Base-by-base conservation (phyloP, 2,113 vertebrate species). In the Ahaetulla prasina region DNA sequence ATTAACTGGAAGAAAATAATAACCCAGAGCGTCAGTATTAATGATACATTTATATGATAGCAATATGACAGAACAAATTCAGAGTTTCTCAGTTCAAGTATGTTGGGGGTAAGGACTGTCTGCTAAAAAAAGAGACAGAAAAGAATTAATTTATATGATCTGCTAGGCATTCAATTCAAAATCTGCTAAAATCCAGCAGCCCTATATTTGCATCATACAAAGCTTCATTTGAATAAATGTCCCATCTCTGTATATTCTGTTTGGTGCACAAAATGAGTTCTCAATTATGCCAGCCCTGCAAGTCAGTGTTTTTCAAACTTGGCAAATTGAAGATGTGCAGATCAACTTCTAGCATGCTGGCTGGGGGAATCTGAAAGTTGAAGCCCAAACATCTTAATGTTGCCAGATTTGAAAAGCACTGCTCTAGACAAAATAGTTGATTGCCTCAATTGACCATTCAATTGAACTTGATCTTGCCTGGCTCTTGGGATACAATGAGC, bases 1-100 rank as follows among this genome's bases (percentile, higher is more conserved):
- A 95, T 91, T 43, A 80, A 80, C 18, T 22, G 35, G 27, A 93
- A 95, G 90, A 87, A 92, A 96, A 92, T 91, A 93, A 91, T 54
- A 87, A 95, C 85, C 87, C 91, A 93, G 95, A 91, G 85, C 88
- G 85, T 96, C 95, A 89, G 87, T 92, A 93, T 85, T 0, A 0
- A 93, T 89, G 88, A 95, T 90, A 91, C 63, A 50, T 84, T 86
- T 93, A 95, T 10, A n/a, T 88, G 84, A 95, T 84, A 10, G 0
- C 25, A n/a, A 27, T 63, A 87, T 52, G 88, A 93, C 91, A 93
- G 93, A 92, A 95, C 91, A 50, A 87, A 95, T 39, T 85, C 35
- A 94, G 94, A 92, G 18, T 92, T 88, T 88, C 92, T 89, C 85
- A 63, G 84, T 55, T 95, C 91, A 89, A 39, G 68, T 30, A 90